Evolutionary conservation across 2,113 vertebrate genomes (phyloP).

Genomic region (Hypomesus transpacificus): DNA sequence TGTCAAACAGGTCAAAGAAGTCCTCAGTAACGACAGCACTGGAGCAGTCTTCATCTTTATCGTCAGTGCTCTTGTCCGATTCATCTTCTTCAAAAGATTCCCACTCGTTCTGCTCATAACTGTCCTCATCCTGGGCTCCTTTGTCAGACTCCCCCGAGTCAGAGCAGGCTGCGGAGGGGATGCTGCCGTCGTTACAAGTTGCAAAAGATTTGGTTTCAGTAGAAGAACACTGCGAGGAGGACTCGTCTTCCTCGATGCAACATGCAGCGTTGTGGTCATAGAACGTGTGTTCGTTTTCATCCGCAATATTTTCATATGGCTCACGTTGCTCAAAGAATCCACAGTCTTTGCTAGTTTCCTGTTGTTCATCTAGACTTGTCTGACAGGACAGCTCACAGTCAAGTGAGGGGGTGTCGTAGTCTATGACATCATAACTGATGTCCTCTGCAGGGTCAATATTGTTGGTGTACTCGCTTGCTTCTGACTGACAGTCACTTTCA

Average conservation of each 20-base stretch:
- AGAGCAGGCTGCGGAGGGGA: slow-evolving; percentile 38
- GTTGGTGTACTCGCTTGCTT: slow-evolving; percentile 29
- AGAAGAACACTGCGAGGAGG: slow-evolving; percentile 55
- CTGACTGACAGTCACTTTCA: slow-evolving; percentile 6
- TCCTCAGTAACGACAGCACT: slow-evolving; percentile 36
- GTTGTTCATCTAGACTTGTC: slow-evolving; percentile 11
- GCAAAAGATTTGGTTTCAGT: slow-evolving; percentile 58
- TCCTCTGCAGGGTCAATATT: slow-evolving; percentile 16
- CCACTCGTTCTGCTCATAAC: slow-evolving; percentile 59
- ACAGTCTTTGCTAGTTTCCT: slow-evolving; percentile 28
- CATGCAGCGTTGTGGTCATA: slow-evolving; percentile 19
- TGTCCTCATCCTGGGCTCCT: slow-evolving; percentile 52
- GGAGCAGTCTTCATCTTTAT: slow-evolving; percentile 16
- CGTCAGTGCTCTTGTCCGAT: background rate
- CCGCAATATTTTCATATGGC: slow-evolving; percentile 6
- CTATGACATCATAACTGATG: background rate
- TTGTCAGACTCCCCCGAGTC: slow-evolving; percentile 57
- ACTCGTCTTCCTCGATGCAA: slow-evolving; percentile 45
- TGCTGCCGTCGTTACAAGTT: slow-evolving; percentile 47
- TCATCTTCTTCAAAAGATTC: slow-evolving; percentile 61
- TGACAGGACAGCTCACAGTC: slow-evolving; percentile 16
- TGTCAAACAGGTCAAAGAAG: slow-evolving; percentile 63
- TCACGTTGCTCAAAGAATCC: slow-evolving; percentile 20
- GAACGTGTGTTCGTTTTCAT: background rate
- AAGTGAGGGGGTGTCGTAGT: slow-evolving; percentile 1